Evolutionary conservation across 1,140 invertebrate genomes (phyloP).

Genomic region (Drosophila orosa): DNA sequence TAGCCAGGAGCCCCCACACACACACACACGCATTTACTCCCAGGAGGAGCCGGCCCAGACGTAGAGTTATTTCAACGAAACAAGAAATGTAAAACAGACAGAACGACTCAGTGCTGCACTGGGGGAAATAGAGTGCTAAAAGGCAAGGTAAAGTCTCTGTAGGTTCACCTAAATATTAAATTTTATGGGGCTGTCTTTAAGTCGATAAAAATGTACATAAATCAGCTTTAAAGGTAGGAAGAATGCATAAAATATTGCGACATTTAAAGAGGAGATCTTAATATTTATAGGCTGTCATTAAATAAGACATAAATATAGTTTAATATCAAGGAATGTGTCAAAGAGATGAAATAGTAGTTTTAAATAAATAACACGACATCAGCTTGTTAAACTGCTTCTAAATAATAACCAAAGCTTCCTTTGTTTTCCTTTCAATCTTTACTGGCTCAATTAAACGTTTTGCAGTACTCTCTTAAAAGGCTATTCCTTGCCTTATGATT

Average conservation of each 20-base stretch:
- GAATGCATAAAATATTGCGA: background rate
- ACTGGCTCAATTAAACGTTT: background rate
- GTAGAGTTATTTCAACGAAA: slow-evolving; percentile 75
- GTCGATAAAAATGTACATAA: background rate
- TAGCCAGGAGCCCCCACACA: slow-evolving; percentile 20
- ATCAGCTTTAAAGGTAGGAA: background rate
- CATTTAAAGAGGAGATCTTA: too few relatives aligned
- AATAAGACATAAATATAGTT: too few relatives aligned
- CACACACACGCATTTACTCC: slow-evolving; percentile 16
- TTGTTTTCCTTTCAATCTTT: background rate
- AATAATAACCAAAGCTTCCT: background rate
- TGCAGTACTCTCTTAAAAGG: too few relatives aligned
- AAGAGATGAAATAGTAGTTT: background rate
- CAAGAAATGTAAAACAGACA: slow-evolving; percentile 75
- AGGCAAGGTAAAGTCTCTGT: background rate
- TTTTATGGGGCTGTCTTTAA: background rate
- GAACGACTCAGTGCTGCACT: slow-evolving; percentile 15
- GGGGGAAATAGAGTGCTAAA: slow-evolving; percentile 12
- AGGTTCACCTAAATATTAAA: slow-evolving; percentile 1
- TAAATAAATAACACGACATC: background rate
- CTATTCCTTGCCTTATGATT: background rate
- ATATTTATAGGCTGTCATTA: background rate
- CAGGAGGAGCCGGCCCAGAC: slow-evolving; percentile 36
- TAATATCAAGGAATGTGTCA: too few relatives aligned
- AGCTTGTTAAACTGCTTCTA: too few relatives aligned